Base-by-base conservation (phyloP, 2,797 vertebrate species). In the Parauchenoglanis ngamensis region DNA sequence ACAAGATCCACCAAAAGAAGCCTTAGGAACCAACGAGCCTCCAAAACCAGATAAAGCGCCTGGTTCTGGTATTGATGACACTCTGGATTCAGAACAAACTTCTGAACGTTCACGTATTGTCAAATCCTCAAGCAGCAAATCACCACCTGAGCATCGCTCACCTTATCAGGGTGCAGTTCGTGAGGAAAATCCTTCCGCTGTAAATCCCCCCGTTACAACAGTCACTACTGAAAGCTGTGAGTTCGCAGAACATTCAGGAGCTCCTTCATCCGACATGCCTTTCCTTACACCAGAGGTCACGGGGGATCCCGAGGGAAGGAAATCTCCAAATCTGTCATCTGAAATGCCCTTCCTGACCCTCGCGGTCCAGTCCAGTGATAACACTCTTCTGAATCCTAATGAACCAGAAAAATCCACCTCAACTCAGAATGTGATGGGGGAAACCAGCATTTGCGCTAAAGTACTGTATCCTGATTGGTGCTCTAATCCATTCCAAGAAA, bases 311-410 rank as follows among this genome's bases (percentile, higher is more conserved):
- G 89, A 90, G 73, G 91, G 61, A 63, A 87, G 90, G 81, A 92
- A 92, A 88, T 91, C 91, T 87, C 87, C 94, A 57, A 94, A 94
- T 4, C 86, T 95, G 49, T 93, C 89, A 59, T 95, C 95, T 67
- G 96, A 96, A 93, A 96, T 96, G 96, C 96, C 96, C 85, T 95
- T 95, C 0, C 95, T 96, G 83, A 96, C 94, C 59, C 95, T 92
- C 0, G 96, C 95, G 5, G 90, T 95, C 3, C 92, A 93, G 2
- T 91, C 90, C 11, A 49, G 86, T 1, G 85, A 84, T 31, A 35
- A 28, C 3, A 46, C 13, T 1, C 56, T 61, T 12, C 17, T 0
- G 23, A 46, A 61, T 63, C 23, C 57, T 28, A 12, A 46, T 0
- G 25, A 23, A 28, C 15, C 8, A 4, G 85, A 81, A 86, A 77